A percentile compares a stretch with the other conserved stretches of the same genome.
phyloP scores from a whole-genome alignment of 92 coral and sea anemone genomes.

The Parazoanthus atlanticus region DNA sequence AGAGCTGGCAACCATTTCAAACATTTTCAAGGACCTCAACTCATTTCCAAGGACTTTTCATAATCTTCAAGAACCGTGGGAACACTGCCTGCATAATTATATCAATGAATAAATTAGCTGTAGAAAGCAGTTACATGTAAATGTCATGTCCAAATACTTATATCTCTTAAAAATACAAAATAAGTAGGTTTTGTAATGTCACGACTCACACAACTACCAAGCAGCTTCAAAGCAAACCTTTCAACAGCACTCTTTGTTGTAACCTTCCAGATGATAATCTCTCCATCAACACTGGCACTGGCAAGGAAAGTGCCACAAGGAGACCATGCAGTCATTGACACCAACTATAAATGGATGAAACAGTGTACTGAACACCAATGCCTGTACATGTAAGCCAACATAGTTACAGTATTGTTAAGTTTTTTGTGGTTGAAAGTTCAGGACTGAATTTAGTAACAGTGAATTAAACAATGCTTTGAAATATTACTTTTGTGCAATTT shows the following conservation, averaged over 20 bases:
- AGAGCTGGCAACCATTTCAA: no score
- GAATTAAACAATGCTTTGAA: no score
- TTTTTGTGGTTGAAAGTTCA: no score
- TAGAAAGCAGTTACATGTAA: neutral
- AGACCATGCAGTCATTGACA: conserved; percentile 91
- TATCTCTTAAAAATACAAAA: neutral
- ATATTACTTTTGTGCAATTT: no score
- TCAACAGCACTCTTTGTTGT: conserved; percentile 70
- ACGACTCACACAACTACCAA: neutral
- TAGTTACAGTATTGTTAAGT: neutral
- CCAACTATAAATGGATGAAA: conserved; percentile 47
- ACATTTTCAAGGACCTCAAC: no score
- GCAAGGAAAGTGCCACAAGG: conserved; percentile 97
- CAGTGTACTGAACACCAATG: neutral
- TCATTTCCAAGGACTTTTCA: no score
- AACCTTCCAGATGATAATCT: conserved; percentile 87
- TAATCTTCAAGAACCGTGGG: no score
- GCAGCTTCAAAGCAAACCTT: conserved; percentile 55
- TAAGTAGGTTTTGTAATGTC: neutral
- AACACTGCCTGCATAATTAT: no score
- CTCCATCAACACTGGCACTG: conserved; percentile 85
- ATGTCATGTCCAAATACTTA: no score
- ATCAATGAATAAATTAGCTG: no score
- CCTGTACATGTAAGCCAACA: no score
- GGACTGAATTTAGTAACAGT: no score